Evolutionary conservation across 2,888 invertebrate species (phyloP).

Genomic region (Ectemnius lituratus): DNA sequence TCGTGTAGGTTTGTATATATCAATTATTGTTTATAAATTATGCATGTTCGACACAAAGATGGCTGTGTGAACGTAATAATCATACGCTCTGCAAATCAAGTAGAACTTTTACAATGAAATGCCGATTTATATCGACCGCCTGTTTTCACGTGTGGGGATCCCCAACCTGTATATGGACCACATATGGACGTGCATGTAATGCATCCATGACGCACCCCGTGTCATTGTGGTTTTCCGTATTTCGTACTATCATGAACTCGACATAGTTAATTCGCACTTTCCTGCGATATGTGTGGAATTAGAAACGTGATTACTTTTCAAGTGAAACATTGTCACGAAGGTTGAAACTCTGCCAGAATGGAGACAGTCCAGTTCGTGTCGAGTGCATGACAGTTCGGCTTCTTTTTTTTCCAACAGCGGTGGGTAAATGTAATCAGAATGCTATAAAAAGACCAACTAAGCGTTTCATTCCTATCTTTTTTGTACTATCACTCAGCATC

Average conservation of each 20-base stretch:
- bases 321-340: not conserved
- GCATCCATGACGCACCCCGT: constrained; percentile 16
- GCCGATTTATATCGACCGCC: constrained; percentile 23
- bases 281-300: too few species aligned
- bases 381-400: constrained; percentile 27
- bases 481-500: too few species aligned
- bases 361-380: constrained; percentile 3
- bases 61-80: not conserved
- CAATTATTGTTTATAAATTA: not conserved
- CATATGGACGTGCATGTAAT: constrained; percentile 14
- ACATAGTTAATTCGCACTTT: not conserved
- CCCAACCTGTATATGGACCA: not conserved
- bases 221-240: constrained; percentile 10
- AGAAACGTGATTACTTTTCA: too few species aligned
- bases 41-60: not conserved
- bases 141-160: not conserved
- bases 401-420: constrained; percentile 32
- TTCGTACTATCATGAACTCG: not conserved
- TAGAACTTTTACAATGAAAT: not conserved
- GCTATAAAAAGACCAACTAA: too few species aligned
- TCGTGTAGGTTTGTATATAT: too few species aligned
- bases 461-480: too few species aligned
- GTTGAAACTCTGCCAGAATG: constrained; percentile 20
- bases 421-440: constrained; percentile 14
- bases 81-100: too few species aligned